Evolutionary conservation across 2,888 invertebrate genomes (phyloP).

Genomic region (Autographa pulchrina): DNA sequence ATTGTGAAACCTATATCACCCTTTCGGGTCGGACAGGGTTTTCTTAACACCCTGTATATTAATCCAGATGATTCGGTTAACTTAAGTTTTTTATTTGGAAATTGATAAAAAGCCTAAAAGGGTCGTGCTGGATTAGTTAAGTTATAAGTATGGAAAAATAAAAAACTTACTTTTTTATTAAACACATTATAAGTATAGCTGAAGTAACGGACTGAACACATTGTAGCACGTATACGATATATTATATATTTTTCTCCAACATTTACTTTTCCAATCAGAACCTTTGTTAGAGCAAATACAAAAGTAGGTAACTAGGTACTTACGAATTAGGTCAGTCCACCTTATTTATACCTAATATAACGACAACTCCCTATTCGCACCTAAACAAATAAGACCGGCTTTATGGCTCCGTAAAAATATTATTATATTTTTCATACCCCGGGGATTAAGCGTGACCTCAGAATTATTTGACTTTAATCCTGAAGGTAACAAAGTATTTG

Average conservation of each 20-base stretch:
- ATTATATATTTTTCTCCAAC: not conserved
- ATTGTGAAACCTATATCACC: too few species aligned
- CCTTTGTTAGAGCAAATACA: not conserved
- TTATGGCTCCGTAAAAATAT: not conserved
- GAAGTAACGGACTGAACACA: too few species aligned
- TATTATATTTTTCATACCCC: not conserved
- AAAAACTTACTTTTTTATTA: too few species aligned
- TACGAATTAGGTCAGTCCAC: not conserved
- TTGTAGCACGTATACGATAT: too few species aligned
- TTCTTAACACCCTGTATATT: too few species aligned
- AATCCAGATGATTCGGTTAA: too few species aligned
- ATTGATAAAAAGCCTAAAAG: too few species aligned
- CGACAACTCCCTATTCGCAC: not conserved
- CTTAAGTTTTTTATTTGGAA: too few species aligned
- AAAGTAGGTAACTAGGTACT: not conserved
- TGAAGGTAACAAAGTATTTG: not conserved
- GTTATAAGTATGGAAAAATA: too few species aligned
- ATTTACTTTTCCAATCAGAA: not conserved
- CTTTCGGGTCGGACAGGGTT: too few species aligned
- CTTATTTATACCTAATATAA: not conserved
- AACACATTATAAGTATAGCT: too few species aligned
- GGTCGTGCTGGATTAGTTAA: too few species aligned
- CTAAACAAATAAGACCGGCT: slow-evolving; percentile 5
- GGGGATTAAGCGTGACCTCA: not conserved
- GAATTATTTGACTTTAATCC: slow-evolving; percentile 1